Evolutionary conservation across 2,888 invertebrate genomes (phyloP).

Genomic region (Tachina fera): DNA sequence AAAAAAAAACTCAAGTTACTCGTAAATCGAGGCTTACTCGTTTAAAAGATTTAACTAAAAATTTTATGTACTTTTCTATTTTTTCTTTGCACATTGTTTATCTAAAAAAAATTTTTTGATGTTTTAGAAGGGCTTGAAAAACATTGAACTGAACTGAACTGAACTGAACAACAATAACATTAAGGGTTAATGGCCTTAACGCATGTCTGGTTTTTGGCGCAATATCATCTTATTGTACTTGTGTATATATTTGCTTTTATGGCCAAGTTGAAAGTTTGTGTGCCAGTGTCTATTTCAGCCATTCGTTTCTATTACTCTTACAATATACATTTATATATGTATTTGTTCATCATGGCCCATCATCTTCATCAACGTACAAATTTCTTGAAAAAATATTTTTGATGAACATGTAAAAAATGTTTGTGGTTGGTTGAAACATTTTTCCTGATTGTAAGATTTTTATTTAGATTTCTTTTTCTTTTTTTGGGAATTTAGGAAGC

Average conservation of each 20-base stretch:
- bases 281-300: slow-evolving; percentile 14
- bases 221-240: slow-evolving; percentile 6
- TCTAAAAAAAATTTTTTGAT: slow-evolving; percentile 13
- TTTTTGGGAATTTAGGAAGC: background rate
- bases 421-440: slow-evolving; percentile 23
- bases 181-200: slow-evolving; percentile 58
- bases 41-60: background rate
- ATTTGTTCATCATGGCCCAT: slow-evolving; percentile 27
- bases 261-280: slow-evolving; percentile 33
- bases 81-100: slow-evolving; percentile 15
- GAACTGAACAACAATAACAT: slow-evolving; percentile 1
- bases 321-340: slow-evolving; percentile 2
- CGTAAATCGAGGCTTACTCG: background rate
- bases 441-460: slow-evolving; percentile 21
- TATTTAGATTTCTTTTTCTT: background rate
- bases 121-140: slow-evolving; percentile 27
- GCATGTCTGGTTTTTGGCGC: slow-evolving; percentile 64
- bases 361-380: slow-evolving; percentile 16
- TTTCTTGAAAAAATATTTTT: background rate
- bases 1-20: background rate
- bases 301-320: slow-evolving; percentile 18
- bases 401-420: slow-evolving; percentile 8
- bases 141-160: background rate
- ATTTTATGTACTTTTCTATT: slow-evolving; percentile 1
- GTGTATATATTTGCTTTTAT: slow-evolving; percentile 30